phyloP scores from a whole-genome alignment of 2,888 invertebrate species.

The Ornithoptera priamus region DNA sequence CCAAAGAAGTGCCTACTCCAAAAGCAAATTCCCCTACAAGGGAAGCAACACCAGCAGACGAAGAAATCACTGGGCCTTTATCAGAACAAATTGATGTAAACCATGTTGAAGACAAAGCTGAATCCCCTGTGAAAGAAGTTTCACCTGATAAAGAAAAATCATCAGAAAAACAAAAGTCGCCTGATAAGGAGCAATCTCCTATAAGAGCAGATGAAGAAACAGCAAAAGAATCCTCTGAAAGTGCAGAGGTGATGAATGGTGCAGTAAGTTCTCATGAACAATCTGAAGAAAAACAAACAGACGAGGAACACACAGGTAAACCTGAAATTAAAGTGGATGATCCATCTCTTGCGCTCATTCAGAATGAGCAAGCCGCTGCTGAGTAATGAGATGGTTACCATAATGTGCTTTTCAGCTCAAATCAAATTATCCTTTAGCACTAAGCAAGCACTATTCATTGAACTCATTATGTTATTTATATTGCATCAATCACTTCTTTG shows the following conservation, averaged over 20 bases:
- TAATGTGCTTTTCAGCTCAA: constrained; percentile 71
- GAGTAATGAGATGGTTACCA: constrained; percentile 54
- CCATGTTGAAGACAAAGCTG: constrained; percentile 37
- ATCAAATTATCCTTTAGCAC: constrained; percentile 63
- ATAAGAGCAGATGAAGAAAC: constrained; percentile 48
- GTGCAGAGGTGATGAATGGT: constrained; percentile 59
- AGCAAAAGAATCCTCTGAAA: constrained; percentile 51
- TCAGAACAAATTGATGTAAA: constrained; percentile 16
- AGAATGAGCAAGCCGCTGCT: constrained; percentile 65
- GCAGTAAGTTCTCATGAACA: constrained; percentile 67
- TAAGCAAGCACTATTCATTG: constrained; percentile 71
- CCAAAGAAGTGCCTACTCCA: constrained; percentile 41
- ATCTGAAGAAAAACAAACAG: constrained; percentile 61
- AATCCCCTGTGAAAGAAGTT: constrained; percentile 41
- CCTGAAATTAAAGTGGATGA: constrained; percentile 58
- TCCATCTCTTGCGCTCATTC: constrained; percentile 67
- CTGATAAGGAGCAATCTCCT: constrained; percentile 51
- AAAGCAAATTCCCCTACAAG: constrained; percentile 49
- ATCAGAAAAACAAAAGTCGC: constrained; percentile 51
- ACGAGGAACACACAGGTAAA: constrained; percentile 37
- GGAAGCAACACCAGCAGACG: constrained; percentile 41
- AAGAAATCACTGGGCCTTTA: constrained; percentile 35
- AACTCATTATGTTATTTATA: constrained; percentile 66
- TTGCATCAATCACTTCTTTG: constrained; percentile 66
- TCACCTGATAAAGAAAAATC: constrained; percentile 46